Evolutionary conservation across 2,888 invertebrate genomes (phyloP), one percentile per base, ranked within the genome.

Genomic region (Coecobrya sp.): DNA sequence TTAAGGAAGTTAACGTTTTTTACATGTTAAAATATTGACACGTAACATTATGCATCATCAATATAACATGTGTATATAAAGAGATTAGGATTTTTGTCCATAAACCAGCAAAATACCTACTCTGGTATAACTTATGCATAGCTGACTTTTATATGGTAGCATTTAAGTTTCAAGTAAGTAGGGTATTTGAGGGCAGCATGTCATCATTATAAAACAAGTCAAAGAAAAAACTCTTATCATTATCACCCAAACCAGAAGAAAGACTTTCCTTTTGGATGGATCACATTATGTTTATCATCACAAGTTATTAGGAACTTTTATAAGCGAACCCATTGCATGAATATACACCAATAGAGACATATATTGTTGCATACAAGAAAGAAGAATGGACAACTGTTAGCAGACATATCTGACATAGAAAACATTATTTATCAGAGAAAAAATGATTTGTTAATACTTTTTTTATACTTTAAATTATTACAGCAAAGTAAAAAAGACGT

Each of bases 211-310:
- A 36, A 68, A 87, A 42, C 7, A 55, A 89, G 30, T 76, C 19
- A 30, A 10, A 68, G 36, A 25, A 36, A 79, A 30, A 76, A 85
- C 62, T 85, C 84, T 85, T 89, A 89, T 89, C 89, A 85, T 89
- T 89, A 76, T 73, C 89, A 89, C 76, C 65, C 73, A 89, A 85
- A 89, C 89, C 84, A 89, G 76, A 89, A 89, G 70, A 84, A 59
- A 87, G 22, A 25, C 59, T 42, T 81, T 81, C 76, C 84, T 79
- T 30, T 65, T 52, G 65, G 25, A 79, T 87, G 45, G 7, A n/a
- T 55, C 59, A 10, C 19, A 65, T 45, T n/a, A 49, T 52, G 49
- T 82, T 3, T 62, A n/a, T 84, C 76, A 76, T 87, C 62, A 22
- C 27, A 87, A 27, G 59, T 55, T 13, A 55, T n/a, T n/a, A 52